Base-by-base conservation (phyloP, 2,113 vertebrate genomes). In the Mixornis gularis region DNA sequence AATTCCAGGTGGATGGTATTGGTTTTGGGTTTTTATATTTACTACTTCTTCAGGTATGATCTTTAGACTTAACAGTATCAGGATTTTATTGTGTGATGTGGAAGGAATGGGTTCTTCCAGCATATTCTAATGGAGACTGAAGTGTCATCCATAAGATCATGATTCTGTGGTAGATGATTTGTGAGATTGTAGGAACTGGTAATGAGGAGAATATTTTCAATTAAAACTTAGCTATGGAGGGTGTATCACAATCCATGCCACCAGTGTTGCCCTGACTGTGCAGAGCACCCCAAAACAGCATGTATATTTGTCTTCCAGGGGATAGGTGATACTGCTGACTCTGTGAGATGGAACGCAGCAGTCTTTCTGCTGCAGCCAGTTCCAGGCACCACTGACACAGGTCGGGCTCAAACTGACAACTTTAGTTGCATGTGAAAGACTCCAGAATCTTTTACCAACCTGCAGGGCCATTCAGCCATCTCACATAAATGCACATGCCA, bases 381-480 rank as follows among this genome's bases (percentile, higher is more conserved):
- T 76, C 79, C 89, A 77, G 46, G 29, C 48, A 44, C 70, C 29
- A 29, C 41, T 36, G 55, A 20, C 48, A n/a, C 0, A 2, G 46
- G 29, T 48, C 0, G 0, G 15, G 44, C 48, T 89, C 58, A 92
- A 65, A 84, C n/a, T 0, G 0, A 29, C 0, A 7, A 36, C 70
- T 92, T 85, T 8, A 65, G 81, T 69, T 79, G 40, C 30, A 44
- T n/a, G 15, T 92, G 92, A 94, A 91, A 87, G 78, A 87, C 70
- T 96, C 86, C 89, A 96, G 87, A 96, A 62, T 55, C 63, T 89
- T 90, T 85, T 81, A 51, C 76, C 84, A 91, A 95, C 91, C 92
- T 96, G 84, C 66, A 7, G 78, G 86, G 55, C 88, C 83, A 20
- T 81, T 89, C 88, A 87, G 73, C 89, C 86, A 58, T 86, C 65